A percentile compares a stretch with the other conserved stretches of the same genome.
phyloP scores from a whole-genome alignment of 2,113 vertebrate species.

The Calyptommatus sinebrachiatus region DNA sequence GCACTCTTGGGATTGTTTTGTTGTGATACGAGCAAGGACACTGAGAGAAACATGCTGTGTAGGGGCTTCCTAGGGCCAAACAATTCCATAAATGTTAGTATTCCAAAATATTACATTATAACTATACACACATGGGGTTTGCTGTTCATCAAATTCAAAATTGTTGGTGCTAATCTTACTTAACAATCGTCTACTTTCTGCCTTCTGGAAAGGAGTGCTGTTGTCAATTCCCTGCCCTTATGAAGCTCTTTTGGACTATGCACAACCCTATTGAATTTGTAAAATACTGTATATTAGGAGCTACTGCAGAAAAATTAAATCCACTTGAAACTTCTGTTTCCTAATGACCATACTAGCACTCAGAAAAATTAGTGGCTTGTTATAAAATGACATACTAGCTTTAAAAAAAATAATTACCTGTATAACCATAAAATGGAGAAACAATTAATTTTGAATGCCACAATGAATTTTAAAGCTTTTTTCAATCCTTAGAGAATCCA shows the following conservation, averaged over 20 bases:
- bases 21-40: too few species aligned
- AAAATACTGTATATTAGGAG: not conserved
- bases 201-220: too few species aligned
- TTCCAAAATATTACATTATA: too few species aligned
- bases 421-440: conserved; percentile 73
- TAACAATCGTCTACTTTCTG: too few species aligned
- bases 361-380: not conserved
- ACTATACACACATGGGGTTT: too few species aligned
- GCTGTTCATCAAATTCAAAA: too few species aligned
- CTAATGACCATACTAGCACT: conserved; percentile 1
- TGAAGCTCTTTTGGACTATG: not conserved
- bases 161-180: too few species aligned
- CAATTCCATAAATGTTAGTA: too few species aligned
- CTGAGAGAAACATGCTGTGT: too few species aligned
- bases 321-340: not conserved
- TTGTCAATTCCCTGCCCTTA: too few species aligned
- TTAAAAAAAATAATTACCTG: conserved; percentile 30
- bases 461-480: conserved; percentile 49
- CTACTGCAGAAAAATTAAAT: not conserved
- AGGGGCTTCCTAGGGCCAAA: too few species aligned
- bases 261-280: not conserved
- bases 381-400: not conserved
- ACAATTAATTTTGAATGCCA: conserved; percentile 74
- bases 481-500: conserved; percentile 68
- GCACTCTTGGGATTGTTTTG: too few species aligned